Conservation (phyloP, 2,888 invertebrate species). For the Nudaria mundana region DNA sequence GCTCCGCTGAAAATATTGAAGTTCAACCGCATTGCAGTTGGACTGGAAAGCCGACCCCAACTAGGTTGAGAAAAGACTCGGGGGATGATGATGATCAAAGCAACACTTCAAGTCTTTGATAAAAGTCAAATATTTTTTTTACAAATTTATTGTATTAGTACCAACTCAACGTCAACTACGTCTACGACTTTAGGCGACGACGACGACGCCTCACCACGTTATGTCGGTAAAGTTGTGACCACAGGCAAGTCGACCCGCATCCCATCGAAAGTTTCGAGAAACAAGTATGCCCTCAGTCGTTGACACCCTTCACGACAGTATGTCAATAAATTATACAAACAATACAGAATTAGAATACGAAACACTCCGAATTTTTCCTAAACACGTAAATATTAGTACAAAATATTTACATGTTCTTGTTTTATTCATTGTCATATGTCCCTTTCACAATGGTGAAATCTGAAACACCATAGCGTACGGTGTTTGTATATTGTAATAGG, state of each 20-base stretch:
- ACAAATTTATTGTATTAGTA: slow-evolving; percentile 27
- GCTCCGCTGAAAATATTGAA: no score
- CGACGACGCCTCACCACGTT: slow-evolving; percentile 15
- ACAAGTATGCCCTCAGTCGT: slow-evolving; percentile 17
- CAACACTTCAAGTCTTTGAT: no score
- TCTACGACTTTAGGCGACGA: slow-evolving; percentile 41
- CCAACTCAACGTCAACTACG: slow-evolving; percentile 51
- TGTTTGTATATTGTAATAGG: slow-evolving; percentile 23
- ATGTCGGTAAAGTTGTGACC: slow-evolving; percentile 11
- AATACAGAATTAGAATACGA: slow-evolving; percentile 2
- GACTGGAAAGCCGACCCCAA: no score
- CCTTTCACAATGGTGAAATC: slow-evolving; percentile 7
- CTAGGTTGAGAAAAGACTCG: no score
- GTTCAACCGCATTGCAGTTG: no score
- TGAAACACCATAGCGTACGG: slow-evolving; percentile 26
- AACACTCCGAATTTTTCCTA: slow-evolving; percentile 2
- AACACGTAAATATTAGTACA: neutral
- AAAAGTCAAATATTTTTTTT: slow-evolving; percentile 16
- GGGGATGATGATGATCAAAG: no score
- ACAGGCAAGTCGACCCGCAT: slow-evolving; percentile 55
- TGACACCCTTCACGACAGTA: slow-evolving; percentile 21
- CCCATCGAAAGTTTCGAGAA: slow-evolving; percentile 60
- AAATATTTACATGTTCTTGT: slow-evolving; percentile 2
- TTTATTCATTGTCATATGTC: slow-evolving; percentile 1
- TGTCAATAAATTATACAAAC: slow-evolving; percentile 10